A percentile compares a stretch with the other conserved stretches of the same genome.
Evolutionary conservation across 2,797 vertebrate species (phyloP).

Genomic region (Galaxias olidus): DNA sequence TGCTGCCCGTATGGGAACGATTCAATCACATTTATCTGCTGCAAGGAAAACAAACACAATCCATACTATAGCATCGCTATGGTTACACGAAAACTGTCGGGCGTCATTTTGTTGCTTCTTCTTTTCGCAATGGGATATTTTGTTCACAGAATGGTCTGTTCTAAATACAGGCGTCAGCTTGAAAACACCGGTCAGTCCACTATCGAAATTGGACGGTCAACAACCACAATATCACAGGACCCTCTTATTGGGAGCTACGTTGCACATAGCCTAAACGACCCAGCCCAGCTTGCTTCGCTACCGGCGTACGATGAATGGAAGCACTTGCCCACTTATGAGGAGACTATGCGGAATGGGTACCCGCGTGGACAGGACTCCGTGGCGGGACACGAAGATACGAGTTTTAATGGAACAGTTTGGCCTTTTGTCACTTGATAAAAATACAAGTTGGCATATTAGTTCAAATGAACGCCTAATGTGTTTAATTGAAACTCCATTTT

Average conservation of each 20-base stretch:
- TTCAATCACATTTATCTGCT: background rate
- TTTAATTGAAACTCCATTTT: no score
- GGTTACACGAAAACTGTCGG: constrained; percentile 11
- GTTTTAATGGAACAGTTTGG: no score
- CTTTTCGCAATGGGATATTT: constrained; percentile 9
- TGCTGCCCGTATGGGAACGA: no score
- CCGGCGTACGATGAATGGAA: constrained; percentile 67
- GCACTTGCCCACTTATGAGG: constrained; percentile 69
- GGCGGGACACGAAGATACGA: background rate
- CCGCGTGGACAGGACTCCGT: background rate
- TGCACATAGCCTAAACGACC: constrained; percentile 3
- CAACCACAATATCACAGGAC: constrained; percentile 54
- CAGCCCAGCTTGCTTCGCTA: constrained; percentile 23
- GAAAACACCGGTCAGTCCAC: constrained; percentile 10
- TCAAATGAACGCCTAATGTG: no score
- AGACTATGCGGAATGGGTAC: constrained; percentile 43
- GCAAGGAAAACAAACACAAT: background rate
- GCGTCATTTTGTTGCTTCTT: constrained; percentile 6
- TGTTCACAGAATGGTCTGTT: constrained; percentile 3
- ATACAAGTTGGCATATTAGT: no score
- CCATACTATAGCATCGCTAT: background rate
- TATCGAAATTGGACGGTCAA: constrained; percentile 33
- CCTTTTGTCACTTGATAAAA: no score
- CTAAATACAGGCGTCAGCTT: constrained; percentile 46
- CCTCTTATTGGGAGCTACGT: constrained; percentile 53